Evolutionary conservation across 2,888 invertebrate genomes (phyloP).

Genomic region (Glaucopsyche alexis): DNA sequence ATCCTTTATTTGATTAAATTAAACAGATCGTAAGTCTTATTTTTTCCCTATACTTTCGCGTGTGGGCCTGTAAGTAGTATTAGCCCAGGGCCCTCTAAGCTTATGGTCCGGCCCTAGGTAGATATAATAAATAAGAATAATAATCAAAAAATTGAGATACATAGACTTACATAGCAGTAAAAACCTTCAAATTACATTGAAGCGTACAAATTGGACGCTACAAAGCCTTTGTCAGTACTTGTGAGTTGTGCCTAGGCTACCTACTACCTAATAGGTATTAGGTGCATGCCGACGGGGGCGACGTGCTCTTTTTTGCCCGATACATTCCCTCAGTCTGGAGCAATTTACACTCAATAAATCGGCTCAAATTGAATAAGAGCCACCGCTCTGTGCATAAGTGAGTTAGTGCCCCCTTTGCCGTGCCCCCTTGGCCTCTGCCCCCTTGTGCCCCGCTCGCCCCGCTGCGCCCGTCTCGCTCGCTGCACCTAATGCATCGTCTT

Average conservation of each 20-base stretch:
- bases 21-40: no score
- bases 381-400: slow-evolving; percentile 50
- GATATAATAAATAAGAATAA: no score
- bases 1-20: no score
- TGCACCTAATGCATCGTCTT: slow-evolving; percentile 29
- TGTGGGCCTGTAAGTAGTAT: no score
- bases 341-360: slow-evolving; percentile 60
- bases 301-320: slow-evolving; percentile 28
- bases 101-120: no score
- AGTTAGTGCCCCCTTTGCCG: slow-evolving; percentile 44
- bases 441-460: slow-evolving; percentile 35
- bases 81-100: no score
- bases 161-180: neutral
- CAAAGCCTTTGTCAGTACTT: neutral
- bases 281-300: neutral
- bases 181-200: neutral
- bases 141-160: no score
- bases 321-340: slow-evolving; percentile 43
- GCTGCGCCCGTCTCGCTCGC: slow-evolving; percentile 4
- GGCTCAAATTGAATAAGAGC: slow-evolving; percentile 54
- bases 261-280: neutral
- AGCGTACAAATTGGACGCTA: neutral
- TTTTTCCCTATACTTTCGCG: no score
- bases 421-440: slow-evolving; percentile 26
- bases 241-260: no score